Conservation (phyloP, 1,140 invertebrate species). For the Cydia fagiglandana region DNA sequence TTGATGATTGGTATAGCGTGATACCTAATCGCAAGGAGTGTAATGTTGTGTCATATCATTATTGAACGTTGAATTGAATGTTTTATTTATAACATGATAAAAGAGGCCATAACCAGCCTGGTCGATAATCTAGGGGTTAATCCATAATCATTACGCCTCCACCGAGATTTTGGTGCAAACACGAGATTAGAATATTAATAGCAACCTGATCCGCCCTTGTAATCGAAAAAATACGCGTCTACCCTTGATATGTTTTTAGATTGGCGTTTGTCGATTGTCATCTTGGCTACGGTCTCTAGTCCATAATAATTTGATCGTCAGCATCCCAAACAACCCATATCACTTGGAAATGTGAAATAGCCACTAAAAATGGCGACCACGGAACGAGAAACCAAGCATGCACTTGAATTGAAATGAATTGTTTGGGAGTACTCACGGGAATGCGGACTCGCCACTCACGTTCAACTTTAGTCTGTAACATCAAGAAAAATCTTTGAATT, state of each 20-base stretch:
- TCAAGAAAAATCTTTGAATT: not conserved
- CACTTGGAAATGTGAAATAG: conserved; percentile 13
- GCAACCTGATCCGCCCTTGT: conserved; percentile 17
- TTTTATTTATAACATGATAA: not conserved
- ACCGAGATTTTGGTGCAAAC: conserved; percentile 3
- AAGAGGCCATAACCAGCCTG: not conserved
- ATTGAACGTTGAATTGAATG: too few relatives aligned
- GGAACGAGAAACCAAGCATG: conserved; percentile 39
- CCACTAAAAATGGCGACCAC: conserved; percentile 38
- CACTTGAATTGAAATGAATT: conserved; percentile 45
- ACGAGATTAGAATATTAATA: conserved; percentile 25
- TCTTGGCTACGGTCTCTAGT: too few relatives aligned
- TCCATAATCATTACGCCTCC: not conserved
- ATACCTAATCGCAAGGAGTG: too few relatives aligned
- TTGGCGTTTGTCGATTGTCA: too few relatives aligned
- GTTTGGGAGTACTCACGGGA: not conserved
- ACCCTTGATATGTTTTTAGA: not conserved
- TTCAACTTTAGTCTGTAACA: not conserved
- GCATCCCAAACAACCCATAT: not conserved
- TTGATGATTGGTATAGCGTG: too few relatives aligned
- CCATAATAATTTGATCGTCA: not conserved
- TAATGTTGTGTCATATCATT: too few relatives aligned
- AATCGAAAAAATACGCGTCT: conserved; percentile 6
- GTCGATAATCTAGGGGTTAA: not conserved
- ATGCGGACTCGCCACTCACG: not conserved